Conservation (phyloP, 2,113 vertebrate genomes). For the Perognathus longimembris region DNA sequence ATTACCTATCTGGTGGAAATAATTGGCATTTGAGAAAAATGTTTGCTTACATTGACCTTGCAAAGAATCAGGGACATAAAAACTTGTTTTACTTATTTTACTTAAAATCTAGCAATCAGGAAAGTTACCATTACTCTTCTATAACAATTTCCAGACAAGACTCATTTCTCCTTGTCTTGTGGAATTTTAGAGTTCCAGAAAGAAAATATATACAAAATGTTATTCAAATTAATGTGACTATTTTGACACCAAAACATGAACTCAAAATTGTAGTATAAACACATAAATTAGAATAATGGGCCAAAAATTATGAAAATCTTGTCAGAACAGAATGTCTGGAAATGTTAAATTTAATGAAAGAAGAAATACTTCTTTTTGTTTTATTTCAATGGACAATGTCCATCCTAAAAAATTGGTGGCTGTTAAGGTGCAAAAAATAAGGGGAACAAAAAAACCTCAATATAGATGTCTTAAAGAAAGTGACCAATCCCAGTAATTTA, state of each 20-base stretch:
- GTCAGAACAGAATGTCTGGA: constrained; percentile 4
- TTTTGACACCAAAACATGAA: not conserved
- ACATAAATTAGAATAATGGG: not conserved
- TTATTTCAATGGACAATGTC: not conserved
- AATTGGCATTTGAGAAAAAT: not conserved
- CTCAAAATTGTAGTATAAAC: not conserved
- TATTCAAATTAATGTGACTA: not conserved
- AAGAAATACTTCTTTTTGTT: not conserved
- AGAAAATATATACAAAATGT: not conserved
- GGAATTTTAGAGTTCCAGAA: not conserved
- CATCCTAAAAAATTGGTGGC: not conserved
- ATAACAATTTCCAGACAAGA: not conserved
- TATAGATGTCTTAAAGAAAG: not conserved
- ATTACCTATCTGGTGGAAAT: not conserved
- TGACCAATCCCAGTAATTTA: not conserved
- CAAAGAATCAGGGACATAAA: not conserved
- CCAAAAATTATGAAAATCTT: not conserved
- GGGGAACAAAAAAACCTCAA: not conserved
- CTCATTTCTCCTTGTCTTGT: not conserved
- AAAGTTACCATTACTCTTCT: not conserved
- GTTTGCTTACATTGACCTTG: not conserved
- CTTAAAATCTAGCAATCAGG: not conserved
- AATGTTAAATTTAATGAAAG: constrained; percentile 1
- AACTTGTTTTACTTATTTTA: constrained; percentile 20
- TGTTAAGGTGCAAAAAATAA: not conserved